Evolutionary conservation across 2,888 invertebrate species (phyloP).

Genomic region (Gastrophysa polygoni): DNA sequence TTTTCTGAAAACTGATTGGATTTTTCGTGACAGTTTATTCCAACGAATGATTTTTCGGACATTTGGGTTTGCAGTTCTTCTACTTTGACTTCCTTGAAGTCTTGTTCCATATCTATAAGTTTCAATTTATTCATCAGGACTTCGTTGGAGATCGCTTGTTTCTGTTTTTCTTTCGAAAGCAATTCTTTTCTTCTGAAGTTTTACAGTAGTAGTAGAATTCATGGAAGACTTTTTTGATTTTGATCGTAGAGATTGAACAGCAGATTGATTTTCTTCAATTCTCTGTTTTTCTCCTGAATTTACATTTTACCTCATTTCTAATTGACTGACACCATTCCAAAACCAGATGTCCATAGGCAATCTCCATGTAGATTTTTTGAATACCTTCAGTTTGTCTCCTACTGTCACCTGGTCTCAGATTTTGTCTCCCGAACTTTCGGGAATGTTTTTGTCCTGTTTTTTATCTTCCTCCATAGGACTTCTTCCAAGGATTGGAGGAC

Average conservation of each 20-base stretch:
- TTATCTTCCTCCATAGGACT: slow-evolving; percentile 2
- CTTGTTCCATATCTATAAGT: neutral
- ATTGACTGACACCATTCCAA: neutral
- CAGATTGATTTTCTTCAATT: too few relatives aligned
- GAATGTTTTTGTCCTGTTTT: neutral
- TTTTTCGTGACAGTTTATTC: too few relatives aligned
- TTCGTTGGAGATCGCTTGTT: neutral
- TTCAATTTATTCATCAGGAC: neutral
- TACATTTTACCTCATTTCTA: too few relatives aligned
- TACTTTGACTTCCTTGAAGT: neutral
- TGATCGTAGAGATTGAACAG: too few relatives aligned
- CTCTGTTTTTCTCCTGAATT: too few relatives aligned
- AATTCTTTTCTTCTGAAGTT: too few relatives aligned
- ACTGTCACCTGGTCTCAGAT: neutral
- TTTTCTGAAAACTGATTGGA: too few relatives aligned
- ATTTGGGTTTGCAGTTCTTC: neutral
- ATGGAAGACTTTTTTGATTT: too few relatives aligned
- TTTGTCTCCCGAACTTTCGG: neutral
- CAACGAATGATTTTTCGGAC: too few relatives aligned
- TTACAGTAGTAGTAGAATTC: too few relatives aligned
- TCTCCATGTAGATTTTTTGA: neutral
- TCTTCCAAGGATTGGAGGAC: neutral
- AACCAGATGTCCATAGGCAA: neutral
- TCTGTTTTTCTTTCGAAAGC: too few relatives aligned
- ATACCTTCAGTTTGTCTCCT: slow-evolving; percentile 1